Evolutionary conservation across 2,888 invertebrate genomes (phyloP).

Genomic region (Bedellia somnulentella): DNA sequence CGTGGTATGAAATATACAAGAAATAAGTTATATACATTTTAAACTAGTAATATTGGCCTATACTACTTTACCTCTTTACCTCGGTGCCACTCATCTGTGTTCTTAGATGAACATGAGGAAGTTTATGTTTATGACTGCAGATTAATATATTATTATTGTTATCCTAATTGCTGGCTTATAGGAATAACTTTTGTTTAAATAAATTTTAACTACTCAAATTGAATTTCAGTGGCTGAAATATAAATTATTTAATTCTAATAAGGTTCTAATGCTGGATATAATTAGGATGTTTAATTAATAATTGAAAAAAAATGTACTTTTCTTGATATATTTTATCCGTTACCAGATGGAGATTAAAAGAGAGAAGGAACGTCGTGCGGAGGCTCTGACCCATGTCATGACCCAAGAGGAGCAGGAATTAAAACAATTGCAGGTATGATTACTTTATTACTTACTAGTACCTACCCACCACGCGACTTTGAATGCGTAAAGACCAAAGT

Average conservation of each 20-base stretch:
- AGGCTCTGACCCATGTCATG: constrained; percentile 74
- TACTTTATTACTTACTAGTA: neutral
- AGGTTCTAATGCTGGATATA: no score
- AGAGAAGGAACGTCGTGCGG: constrained; percentile 73
- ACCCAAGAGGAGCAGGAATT: constrained; percentile 77
- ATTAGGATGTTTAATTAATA: no score
- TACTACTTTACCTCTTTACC: no score
- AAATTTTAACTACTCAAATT: no score
- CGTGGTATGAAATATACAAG: no score
- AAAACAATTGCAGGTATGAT: constrained; percentile 63
- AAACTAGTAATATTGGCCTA: no score
- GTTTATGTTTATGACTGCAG: neutral
- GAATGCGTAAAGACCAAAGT: neutral
- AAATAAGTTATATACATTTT: no score
- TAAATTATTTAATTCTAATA: no score
- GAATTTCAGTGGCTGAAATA: no score
- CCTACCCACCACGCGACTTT: neutral
- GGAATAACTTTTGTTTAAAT: no score
- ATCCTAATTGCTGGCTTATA: no score
- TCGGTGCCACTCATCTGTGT: constrained; percentile 37
- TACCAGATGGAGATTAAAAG: constrained; percentile 40
- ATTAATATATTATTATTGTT: neutral
- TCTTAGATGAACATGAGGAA: constrained; percentile 34
- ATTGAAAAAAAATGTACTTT: no score
- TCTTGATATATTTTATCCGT: constrained; percentile 3